These are phyloP conservation scores for Babyrousa celebensis DNA, from an alignment of 2,797 vertebrate species.

Conservation along the genomic window DNA sequence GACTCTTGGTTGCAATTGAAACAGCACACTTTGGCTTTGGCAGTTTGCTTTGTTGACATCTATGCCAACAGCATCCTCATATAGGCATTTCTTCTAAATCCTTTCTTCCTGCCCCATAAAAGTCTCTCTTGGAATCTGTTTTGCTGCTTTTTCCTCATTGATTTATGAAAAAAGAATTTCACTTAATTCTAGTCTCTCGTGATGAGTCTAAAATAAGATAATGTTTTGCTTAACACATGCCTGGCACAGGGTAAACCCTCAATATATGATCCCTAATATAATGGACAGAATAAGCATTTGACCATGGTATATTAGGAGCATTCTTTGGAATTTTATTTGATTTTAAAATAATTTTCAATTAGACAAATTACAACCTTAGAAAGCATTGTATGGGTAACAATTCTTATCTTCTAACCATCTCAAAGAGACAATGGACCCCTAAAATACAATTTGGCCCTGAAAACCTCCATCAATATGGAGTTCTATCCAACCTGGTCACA, in stretches of 20 bases:
- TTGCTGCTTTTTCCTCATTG: background rate
- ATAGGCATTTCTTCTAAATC: background rate
- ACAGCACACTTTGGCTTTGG: background rate
- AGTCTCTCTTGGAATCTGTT: background rate
- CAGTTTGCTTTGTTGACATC: background rate
- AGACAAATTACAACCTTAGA: background rate
- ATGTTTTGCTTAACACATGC: background rate
- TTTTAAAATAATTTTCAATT: constrained; percentile 39
- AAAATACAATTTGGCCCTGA: background rate
- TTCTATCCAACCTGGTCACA: background rate
- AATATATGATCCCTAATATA: background rate
- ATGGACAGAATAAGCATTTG: background rate
- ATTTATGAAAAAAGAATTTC: background rate
- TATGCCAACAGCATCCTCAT: background rate
- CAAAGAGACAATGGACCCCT: background rate
- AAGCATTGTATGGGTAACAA: background rate
- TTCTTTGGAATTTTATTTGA: background rate
- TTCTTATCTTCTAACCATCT: background rate
- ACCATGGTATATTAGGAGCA: background rate
- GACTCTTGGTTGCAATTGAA: background rate
- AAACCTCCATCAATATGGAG: background rate
- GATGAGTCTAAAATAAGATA: background rate
- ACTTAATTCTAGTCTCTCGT: background rate
- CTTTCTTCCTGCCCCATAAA: background rate
- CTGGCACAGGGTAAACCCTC: background rate